Evolutionary conservation across 1,140 invertebrate genomes (phyloP).

Genomic region (Drosophila saltans): DNA sequence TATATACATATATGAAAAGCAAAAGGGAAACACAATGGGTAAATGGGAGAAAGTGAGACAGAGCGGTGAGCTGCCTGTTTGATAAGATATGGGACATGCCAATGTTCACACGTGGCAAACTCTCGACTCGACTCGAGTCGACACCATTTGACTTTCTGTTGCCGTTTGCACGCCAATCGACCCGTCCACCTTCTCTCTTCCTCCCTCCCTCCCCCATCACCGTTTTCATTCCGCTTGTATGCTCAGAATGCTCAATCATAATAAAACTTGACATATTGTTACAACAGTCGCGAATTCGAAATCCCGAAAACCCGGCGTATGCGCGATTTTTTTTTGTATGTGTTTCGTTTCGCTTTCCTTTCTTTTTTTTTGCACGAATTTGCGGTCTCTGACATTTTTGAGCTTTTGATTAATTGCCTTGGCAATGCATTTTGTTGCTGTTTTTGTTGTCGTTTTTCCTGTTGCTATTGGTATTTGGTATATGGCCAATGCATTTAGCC

Average conservation of each 20-base stretch:
- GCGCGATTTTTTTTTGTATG: constrained; percentile 16
- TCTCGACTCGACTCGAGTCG: constrained; percentile 7
- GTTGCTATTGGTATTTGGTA: constrained; percentile 9
- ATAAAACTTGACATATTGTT: constrained; percentile 46
- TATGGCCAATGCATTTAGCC: constrained; percentile 38
- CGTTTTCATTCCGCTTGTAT: not conserved
- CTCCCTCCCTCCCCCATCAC: not conserved
- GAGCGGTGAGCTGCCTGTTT: constrained; percentile 8
- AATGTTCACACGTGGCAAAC: constrained; percentile 36
- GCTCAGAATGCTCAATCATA: constrained; percentile 49
- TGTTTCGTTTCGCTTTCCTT: not conserved
- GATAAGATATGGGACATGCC: constrained; percentile 38
- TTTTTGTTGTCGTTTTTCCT: not conserved
- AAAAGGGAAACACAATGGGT: not conserved
- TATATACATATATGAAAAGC: not conserved
- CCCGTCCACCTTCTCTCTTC: not conserved
- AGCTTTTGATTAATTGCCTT: constrained; percentile 65
- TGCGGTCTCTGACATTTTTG: constrained; percentile 46
- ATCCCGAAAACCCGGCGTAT: constrained; percentile 24
- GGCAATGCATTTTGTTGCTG: constrained; percentile 28
- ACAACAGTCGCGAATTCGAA: constrained; percentile 17
- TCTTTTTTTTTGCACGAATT: constrained; percentile 25
- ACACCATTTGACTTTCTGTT: constrained; percentile 51
- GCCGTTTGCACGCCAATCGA: constrained; percentile 16
- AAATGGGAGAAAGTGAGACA: constrained; percentile 30